These are phyloP conservation scores for Solenopsis invicta DNA, from an alignment of 1,140 invertebrate species.

Conservation along the genomic window DNA sequence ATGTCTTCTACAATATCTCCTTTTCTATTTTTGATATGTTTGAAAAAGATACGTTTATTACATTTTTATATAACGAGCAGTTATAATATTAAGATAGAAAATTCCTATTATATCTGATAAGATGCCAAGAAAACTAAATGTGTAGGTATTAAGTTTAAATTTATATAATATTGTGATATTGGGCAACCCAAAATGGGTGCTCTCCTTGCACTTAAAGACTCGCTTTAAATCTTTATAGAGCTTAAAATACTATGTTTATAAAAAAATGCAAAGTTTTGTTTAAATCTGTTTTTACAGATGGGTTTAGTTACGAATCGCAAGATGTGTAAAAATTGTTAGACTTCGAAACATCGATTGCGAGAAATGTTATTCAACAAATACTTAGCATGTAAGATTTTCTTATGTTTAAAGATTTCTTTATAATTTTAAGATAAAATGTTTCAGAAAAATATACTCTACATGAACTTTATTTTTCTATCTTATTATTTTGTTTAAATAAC, in stretches of 20 bases:
- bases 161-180: slow-evolving; percentile 23
- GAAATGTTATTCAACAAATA: slow-evolving; percentile 11
- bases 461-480: slow-evolving; percentile 12
- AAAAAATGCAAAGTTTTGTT: slow-evolving; percentile 23
- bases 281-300: slow-evolving; percentile 23
- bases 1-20: neutral
- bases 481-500: slow-evolving; percentile 2
- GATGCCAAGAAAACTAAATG: neutral
- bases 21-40: neutral
- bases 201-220: slow-evolving; percentile 10
- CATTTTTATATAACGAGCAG: neutral
- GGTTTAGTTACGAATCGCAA: slow-evolving; percentile 23
- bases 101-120: neutral
- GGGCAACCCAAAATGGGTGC: neutral
- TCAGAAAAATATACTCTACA: slow-evolving; percentile 19
- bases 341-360: slow-evolving; percentile 7
- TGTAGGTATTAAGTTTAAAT: slow-evolving; percentile 17
- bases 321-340: slow-evolving; percentile 10
- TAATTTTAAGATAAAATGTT: slow-evolving; percentile 43
- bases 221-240: slow-evolving; percentile 4
- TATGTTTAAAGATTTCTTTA: slow-evolving; percentile 10
- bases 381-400: slow-evolving; percentile 36
- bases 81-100: slow-evolving; percentile 16
- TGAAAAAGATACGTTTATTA: neutral
- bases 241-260: slow-evolving; percentile 1